phyloP scores from a whole-genome alignment of 2,888 invertebrate genomes.

The Oscheius sp. region DNA sequence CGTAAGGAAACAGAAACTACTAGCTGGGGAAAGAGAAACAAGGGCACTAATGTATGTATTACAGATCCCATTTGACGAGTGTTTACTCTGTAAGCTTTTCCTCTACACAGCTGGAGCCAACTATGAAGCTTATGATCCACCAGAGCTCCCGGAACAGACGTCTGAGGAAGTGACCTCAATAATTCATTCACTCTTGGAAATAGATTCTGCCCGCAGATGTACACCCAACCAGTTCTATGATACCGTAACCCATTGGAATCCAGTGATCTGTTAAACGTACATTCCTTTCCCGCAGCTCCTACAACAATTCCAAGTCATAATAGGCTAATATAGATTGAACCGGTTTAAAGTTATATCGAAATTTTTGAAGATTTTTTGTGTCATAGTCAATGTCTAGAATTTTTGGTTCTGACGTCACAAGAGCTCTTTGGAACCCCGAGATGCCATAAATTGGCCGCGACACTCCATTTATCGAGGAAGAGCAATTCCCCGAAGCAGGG shows the following conservation, averaged over 20 bases:
- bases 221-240: conserved; percentile 62
- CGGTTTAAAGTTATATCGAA: background rate
- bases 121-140: conserved; percentile 67
- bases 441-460: conserved; percentile 16
- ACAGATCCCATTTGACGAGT: conserved; percentile 68
- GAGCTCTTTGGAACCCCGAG: background rate
- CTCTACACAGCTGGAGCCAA: conserved; percentile 66
- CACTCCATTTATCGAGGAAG: conserved; percentile 14
- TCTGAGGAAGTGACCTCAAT: conserved; percentile 43
- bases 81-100: conserved; percentile 65
- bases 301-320: background rate
- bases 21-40: too few species aligned
- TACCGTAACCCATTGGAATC: conserved; percentile 38
- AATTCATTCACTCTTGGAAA: conserved; percentile 60
- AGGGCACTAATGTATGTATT: conserved; percentile 30
- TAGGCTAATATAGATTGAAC: background rate
- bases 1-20: too few species aligned
- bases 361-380: background rate
- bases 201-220: conserved; percentile 56
- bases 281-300: background rate
- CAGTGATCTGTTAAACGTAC: conserved; percentile 12
- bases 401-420: conserved; percentile 14
- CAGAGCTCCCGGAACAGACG: conserved; percentile 57
- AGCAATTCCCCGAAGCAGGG: background rate
- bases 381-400: background rate